Base-by-base conservation (phyloP, 2,113 vertebrate species). In the Sphaerodactylus townsendi region DNA sequence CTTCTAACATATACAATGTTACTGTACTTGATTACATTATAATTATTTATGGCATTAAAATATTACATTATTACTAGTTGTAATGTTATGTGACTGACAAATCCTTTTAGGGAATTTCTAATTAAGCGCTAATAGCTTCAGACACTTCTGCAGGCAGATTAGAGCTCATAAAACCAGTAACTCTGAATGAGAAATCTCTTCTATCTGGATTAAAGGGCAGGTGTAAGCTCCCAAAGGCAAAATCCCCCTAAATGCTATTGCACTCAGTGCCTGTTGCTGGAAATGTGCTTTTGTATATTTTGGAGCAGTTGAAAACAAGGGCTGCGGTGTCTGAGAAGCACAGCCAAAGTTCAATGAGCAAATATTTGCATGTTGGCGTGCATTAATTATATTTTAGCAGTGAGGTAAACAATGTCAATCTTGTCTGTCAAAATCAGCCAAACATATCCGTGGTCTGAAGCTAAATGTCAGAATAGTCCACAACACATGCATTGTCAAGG, bases 101-200 rank as follows among this genome's bases (percentile, higher is more conserved):
- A 72, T 72, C 66, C 50, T 71, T 68, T 69, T 82, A 46, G 68
- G 71, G 81, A 84, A 78, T 84, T 84, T 78, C 76, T 78, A 71
- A 84, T 71, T 84, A 84, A 71, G 66, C 46, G n/a, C 66, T 78
- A 84, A 78, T 78, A 84, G 68, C 75, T 78, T 78, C 39, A 71
- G 39, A 53, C 37, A 35, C 48, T 70, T 84, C 70, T 78, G 39
- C 68, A 78, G 66, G 66, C 76, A 78, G 83, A 78, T 84, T 84
- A 84, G 62, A 82, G 69, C 10, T 73, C 44, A 82, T 64, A 82
- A 84, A 78, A 71, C 21, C 17, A 62, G 66, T 59, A 77, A 78
- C 50, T 78, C 68, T 84, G 50, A 78, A 78, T 71, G n/a, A 71
- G 53, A 46, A 78, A 71, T 62, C 48, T 71, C 21, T 77, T 71